Evolutionary conservation across 64 coral and sea anemone species (phyloP), one percentile per base, ranked within the genome.

Genomic region (Exaiptasia diaphana): DNA sequence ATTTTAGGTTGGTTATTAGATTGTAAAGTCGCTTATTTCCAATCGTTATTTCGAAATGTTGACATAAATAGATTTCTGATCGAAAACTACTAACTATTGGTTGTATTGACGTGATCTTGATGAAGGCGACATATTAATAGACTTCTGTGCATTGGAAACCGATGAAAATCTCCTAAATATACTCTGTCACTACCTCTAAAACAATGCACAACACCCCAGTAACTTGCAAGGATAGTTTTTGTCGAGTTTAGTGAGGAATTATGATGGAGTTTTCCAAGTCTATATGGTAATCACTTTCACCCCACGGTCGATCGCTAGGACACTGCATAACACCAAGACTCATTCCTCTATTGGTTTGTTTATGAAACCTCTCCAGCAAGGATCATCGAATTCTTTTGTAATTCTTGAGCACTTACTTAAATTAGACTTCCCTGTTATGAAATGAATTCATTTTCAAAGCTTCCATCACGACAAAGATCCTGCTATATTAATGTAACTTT

Each of bases 301-400:
- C n/a, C n/a, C n/a, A n/a, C n/a, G n/a, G n/a, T n/a, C n/a, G n/a
- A n/a, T n/a, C n/a, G n/a, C n/a, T n/a, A n/a, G n/a, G n/a, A n/a
- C n/a, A n/a, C n/a, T n/a, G n/a, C n/a, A n/a, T n/a, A n/a, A n/a
- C n/a, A n/a, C 57, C 27, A 61, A 34, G 28, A 35, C 38, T 35
- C 20, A 35, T 35, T 65, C 38, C n/a, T 15, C 32, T 5, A n/a
- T 65, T 12, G 61, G 61, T 65, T 65, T 65, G 61, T 65, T 65
- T 65, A 65, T 65, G 38, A 65, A 65, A 65, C n/a, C 61, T 65
- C 61, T 65, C 32, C 13, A 65, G 38, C 29, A n/a, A 35, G 61
- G 61, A 65, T 65, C 61, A 35, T 17, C 61, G 6, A 65, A 35
- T 35, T 65, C 15, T 65, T 65, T 65, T 36, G 21, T 35, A n/a